Evolutionary conservation across 2,797 vertebrate species (phyloP), one percentile per base, ranked within the genome.

Genomic region (Rhynchonycteris naso): DNA sequence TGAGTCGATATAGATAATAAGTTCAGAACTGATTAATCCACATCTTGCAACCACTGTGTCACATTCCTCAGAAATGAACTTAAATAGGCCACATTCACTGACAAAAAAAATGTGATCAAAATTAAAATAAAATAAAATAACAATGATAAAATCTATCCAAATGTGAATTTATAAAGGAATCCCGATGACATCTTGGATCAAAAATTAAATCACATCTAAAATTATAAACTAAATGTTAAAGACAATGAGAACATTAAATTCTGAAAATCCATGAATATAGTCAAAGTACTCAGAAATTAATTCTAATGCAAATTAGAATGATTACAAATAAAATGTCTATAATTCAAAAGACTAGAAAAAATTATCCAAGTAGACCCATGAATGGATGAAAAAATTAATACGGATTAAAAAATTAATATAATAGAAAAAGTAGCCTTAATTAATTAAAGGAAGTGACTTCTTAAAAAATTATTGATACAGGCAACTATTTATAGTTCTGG

Each of bases 31-130:
- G 99, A 99, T 7, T 99, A 95, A 28, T 99, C 99, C 0, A 98
- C 98, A 0, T 99, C 99, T 84, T 98, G 98, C 15, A 99, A 98
- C 99, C 99, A 99, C 93, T 98, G 98, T 82, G 99, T 99, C 99
- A 95, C 99, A 95, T 93, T 99, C 99, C 9, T 99, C 98, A 92
- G 74, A 84, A 56, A 83, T 50, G n/a, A 72, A 58, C 8, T 90
- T 58, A 66, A 72, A 71, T 71, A 58, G 58, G 24, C 22, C 47
- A 83, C 35, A 59, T 59, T 79, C 85, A 59, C 58, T 63, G 47
- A 72, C 6, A 50, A 78, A 65, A 50, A 78, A 65, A n/a, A 28
- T 0, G 3, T 19, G 58, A 89, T 65, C 18, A 19, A 72, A 21
- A 92, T 88, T 52, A 50, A 83, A 83, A 78, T 65, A 21, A 83